Conservation (phyloP, 2,888 invertebrate species). For the Tetragonula carbonaria region DNA sequence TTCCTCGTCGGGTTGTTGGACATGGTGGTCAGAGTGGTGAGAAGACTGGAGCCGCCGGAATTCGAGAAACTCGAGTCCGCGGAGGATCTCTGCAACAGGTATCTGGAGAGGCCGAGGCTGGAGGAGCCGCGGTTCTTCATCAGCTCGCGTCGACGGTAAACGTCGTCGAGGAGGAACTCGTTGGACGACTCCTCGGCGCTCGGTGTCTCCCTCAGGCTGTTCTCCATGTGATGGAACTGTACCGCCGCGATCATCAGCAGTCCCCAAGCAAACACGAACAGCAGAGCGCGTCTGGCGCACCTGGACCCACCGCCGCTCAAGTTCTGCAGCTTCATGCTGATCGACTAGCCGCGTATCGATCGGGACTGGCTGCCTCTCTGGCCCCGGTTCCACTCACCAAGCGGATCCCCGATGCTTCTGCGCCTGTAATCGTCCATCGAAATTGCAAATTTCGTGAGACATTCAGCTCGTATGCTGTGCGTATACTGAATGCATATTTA, state of each 20-base stretch:
- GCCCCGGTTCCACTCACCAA: slow-evolving; percentile 25
- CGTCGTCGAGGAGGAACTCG: slow-evolving; percentile 49
- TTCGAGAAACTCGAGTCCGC: slow-evolving; percentile 67
- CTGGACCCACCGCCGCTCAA: slow-evolving; percentile 79
- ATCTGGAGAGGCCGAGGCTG: slow-evolving; percentile 83
- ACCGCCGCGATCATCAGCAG: slow-evolving; percentile 84
- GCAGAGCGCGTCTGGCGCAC: slow-evolving; percentile 84
- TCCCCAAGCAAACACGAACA: slow-evolving; percentile 84
- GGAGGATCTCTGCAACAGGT: slow-evolving; percentile 85
- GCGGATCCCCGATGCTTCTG: slow-evolving; percentile 14
- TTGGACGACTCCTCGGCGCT: slow-evolving; percentile 64
- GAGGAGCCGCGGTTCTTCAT: slow-evolving; percentile 75
- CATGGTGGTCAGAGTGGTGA: slow-evolving; percentile 75
- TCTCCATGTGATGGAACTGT: slow-evolving; percentile 81
- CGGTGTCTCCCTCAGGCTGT: slow-evolving; percentile 69
- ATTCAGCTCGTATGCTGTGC: too few relatives aligned
- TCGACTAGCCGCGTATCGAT: slow-evolving; percentile 35
- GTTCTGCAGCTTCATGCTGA: slow-evolving; percentile 73
- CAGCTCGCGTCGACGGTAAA: slow-evolving; percentile 36
- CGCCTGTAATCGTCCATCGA: slow-evolving; percentile 29
- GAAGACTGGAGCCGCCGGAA: slow-evolving; percentile 60
- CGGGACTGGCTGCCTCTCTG: neutral
- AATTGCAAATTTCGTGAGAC: too few relatives aligned
- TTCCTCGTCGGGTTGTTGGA: slow-evolving; percentile 83
- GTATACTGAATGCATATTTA: too few relatives aligned